phyloP scores from a whole-genome alignment of 2,888 invertebrate genomes.

The Cephalotes varians region DNA sequence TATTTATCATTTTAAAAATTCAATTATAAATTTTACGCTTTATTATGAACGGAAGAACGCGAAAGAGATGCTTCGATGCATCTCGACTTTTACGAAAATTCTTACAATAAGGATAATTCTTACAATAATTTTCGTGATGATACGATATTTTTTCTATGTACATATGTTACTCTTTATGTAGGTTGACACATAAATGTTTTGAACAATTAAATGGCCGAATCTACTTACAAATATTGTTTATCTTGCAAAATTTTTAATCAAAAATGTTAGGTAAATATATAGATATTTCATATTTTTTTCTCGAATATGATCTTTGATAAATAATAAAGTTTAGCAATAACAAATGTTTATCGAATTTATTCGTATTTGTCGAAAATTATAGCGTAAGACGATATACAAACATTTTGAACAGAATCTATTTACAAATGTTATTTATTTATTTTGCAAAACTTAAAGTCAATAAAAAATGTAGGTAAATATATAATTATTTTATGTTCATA shows the following conservation, averaged over 20 bases:
- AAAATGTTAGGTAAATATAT: not conserved
- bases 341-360: not conserved
- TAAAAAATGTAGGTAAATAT: not conserved
- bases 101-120: too few species aligned
- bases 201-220: not conserved
- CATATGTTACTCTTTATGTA: not conserved
- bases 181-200: not conserved
- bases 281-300: not conserved
- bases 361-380: not conserved
- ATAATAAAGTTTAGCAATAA: not conserved
- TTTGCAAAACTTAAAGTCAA: not conserved
- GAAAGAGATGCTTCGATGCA: conserved; percentile 26
- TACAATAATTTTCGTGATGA: not conserved
- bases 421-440: not conserved
- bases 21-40: conserved; percentile 75
- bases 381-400: not conserved
- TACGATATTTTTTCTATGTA: not conserved
- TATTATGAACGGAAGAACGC: conserved; percentile 54
- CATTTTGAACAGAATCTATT: not conserved
- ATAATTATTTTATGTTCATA: not conserved
- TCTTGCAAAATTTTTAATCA: not conserved
- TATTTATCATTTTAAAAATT: conserved; percentile 70
- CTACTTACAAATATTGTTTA: not conserved
- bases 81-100: conserved; percentile 2
- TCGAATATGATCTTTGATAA: not conserved